Evolutionary conservation across 2,113 vertebrate genomes (phyloP), one percentile per base, ranked within the genome.

Genomic region (Sinocyclocheilus rhinocerous): DNA sequence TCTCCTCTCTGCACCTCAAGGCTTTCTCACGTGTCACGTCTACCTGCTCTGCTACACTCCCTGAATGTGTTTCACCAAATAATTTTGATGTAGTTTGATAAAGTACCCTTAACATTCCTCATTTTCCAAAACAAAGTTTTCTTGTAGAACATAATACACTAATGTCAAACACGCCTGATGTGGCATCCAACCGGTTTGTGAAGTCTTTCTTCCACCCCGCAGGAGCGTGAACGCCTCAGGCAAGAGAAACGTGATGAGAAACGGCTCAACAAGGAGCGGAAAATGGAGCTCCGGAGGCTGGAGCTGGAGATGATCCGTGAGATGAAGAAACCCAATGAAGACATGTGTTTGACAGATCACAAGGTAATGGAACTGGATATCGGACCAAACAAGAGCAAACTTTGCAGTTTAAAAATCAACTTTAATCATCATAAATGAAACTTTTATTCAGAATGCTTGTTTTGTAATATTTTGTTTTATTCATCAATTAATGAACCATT

Each of bases 231-330:
- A 88, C 95, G 98, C 48, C 93, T 99, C 91, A 97, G 98, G 89
- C 98, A 99, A 94, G 98, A 99, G 93, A 99, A 99, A 93, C 96
- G 97, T 13, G 97, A 99, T 91, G 98, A 99, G 91, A 99, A 98
- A 93, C 96, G 98, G 57, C 93, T 99, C 92, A 98, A 98, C 94
- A 99, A 98, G 93, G 98, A 99, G 88, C 96, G 98, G 76, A 99
- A 98, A 92, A 92, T 98, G 91, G 97, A 99, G 91, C 97, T 99
- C 88, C 93, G 97, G 83, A 95, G 98, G 90, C 87, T 99, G 91
- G 98, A 99, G 91, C 92, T 99, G 91, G 97, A 99, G 95, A 97
- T 99, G 93, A 97, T 98, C 42, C 97, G 97, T 87, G 98, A 99
- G 90, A 94, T 99, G 81, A 99, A 97, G 96, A 99, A 98, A 91